Evolutionary conservation across 2,113 vertebrate genomes (phyloP).

Genomic region (Ceyx margarethae): DNA sequence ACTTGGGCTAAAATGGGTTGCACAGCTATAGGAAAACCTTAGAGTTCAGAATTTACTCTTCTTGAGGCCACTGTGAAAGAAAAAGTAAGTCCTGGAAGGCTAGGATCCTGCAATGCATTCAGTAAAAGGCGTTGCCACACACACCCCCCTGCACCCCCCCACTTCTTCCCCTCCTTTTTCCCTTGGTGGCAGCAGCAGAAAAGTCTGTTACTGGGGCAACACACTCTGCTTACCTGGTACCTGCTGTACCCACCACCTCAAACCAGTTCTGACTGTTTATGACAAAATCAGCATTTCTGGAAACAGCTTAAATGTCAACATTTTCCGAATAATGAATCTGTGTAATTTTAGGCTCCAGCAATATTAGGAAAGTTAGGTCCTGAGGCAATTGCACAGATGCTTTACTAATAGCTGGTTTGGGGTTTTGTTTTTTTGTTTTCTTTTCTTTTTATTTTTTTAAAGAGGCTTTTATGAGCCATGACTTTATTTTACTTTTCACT

Average conservation of each 20-base stretch:
- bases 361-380: background rate
- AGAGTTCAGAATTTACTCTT: background rate
- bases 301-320: background rate
- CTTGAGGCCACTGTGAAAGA: background rate
- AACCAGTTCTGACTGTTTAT: background rate
- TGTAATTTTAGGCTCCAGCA: conserved; percentile 11
- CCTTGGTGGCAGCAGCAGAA: background rate
- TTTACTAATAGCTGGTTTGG: background rate
- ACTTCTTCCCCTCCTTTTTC: background rate
- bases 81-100: background rate
- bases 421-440: background rate
- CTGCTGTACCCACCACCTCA: background rate
- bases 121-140: background rate
- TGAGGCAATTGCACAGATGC: background rate
- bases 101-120: background rate
- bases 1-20: background rate
- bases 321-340: background rate
- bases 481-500: conserved; percentile 8
- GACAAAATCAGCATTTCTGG: background rate
- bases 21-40: background rate
- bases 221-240: background rate
- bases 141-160: no score
- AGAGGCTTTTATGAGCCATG: background rate
- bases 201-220: background rate
- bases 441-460: background rate